Percentiles rank a stretch among this genome's conserved stretches.
phyloP scores from a whole-genome alignment of 2,113 vertebrate genomes.

The Plectropomus leopardus region DNA sequence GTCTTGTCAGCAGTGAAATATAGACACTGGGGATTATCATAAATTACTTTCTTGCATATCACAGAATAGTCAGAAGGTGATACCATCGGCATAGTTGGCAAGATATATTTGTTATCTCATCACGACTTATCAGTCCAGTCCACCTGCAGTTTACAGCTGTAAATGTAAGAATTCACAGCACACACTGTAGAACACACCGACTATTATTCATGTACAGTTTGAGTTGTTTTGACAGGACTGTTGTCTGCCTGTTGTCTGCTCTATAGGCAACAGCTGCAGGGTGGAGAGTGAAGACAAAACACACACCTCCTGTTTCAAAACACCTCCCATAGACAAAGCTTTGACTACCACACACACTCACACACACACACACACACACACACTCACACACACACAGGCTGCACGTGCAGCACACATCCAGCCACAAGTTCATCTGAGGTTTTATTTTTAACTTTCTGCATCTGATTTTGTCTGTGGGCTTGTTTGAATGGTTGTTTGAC shows the following conservation, averaged over 20 bases:
- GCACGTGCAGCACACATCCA: not conserved
- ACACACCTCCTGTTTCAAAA: conserved; percentile 39
- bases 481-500: conserved; percentile 66
- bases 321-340: conserved; percentile 1
- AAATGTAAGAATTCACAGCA: not conserved
- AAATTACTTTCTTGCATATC: not conserved
- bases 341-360: not conserved
- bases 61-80: not conserved
- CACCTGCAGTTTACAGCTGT: not conserved
- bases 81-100: not conserved
- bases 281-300: conserved; percentile 52
- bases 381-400: not conserved
- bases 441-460: conserved; percentile 40
- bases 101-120: not conserved
- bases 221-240: conserved; percentile 44
- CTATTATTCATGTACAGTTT: not conserved
- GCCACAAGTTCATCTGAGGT: conserved; percentile 2
- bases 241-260: conserved; percentile 17
- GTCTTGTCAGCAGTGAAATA: no score
- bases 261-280: conserved; percentile 57
- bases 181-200: not conserved
- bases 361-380: conserved; percentile 9
- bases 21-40: not conserved
- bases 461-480: conserved; percentile 39
- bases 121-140: not conserved